Evolutionary conservation across 2,888 invertebrate species (phyloP).

Genomic region (Trachelus stipa): DNA sequence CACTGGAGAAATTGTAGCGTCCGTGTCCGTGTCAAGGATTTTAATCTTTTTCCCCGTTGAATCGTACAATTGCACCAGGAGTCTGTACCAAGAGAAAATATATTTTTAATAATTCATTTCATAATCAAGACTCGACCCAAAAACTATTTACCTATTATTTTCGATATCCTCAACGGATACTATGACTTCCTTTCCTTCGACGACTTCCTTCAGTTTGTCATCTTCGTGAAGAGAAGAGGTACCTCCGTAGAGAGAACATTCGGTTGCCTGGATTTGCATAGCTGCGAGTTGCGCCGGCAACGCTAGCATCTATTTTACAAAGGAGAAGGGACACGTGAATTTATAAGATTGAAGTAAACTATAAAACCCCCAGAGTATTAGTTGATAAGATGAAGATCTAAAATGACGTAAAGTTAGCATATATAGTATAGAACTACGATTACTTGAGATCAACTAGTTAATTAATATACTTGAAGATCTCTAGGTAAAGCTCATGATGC

Average conservation of each 20-base stretch:
- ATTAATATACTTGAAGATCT: background rate
- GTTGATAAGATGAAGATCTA: background rate
- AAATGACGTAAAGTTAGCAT: background rate
- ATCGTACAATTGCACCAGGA: conserved; percentile 76
- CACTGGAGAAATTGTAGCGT: conserved; percentile 68
- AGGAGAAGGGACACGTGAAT: conserved; percentile 31
- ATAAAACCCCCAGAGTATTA: background rate
- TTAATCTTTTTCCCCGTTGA: conserved; percentile 45
- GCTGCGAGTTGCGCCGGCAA: conserved; percentile 70
- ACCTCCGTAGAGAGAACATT: conserved; percentile 49
- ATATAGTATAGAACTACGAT: background rate
- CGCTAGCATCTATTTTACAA: conserved; percentile 67
- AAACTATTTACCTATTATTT: conserved; percentile 62
- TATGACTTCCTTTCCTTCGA: conserved; percentile 60
- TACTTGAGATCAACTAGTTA: background rate
- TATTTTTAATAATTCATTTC: background rate
- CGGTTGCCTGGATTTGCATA: conserved; percentile 59
- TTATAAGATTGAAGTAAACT: background rate
- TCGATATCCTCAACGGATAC: conserved; percentile 66
- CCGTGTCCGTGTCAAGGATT: conserved; percentile 52
- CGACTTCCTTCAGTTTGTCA: conserved; percentile 40
- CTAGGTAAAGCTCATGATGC: background rate
- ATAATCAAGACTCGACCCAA: background rate
- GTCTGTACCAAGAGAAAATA: conserved; percentile 66
- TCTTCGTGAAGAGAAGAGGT: conserved; percentile 33